These are phyloP conservation scores for Lathamus discolor DNA, from an alignment of 2,113 vertebrate genomes.

Conservation along the genomic window DNA sequence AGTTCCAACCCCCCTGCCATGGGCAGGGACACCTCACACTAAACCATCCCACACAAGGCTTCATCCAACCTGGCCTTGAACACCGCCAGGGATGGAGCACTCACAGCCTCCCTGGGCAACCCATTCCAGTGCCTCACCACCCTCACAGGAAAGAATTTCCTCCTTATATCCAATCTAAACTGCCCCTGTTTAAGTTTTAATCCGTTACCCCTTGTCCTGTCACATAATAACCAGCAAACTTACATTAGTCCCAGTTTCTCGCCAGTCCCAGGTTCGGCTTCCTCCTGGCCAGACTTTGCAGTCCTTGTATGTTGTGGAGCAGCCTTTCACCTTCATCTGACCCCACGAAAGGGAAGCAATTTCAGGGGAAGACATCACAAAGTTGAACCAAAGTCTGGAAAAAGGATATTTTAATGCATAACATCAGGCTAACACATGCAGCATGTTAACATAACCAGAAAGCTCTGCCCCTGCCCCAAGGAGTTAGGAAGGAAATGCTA, in stretches of 20 bases:
- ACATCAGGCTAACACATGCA: neutral
- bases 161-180: too few relatives aligned
- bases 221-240: conserved; percentile 40
- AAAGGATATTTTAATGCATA: conserved; percentile 21
- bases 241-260: conserved; percentile 93
- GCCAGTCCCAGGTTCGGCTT: conserved; percentile 94
- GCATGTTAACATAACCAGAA: neutral
- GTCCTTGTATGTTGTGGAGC: conserved; percentile 87
- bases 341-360: conserved; percentile 93
- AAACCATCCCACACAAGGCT: too few relatives aligned
- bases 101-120: too few relatives aligned
- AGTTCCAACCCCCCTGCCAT: too few relatives aligned
- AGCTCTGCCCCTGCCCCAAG: neutral
- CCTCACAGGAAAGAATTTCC: too few relatives aligned
- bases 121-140: too few relatives aligned
- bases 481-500: neutral
- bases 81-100: too few relatives aligned
- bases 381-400: conserved; percentile 56
- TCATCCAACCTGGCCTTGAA: too few relatives aligned
- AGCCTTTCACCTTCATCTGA: conserved; percentile 90
- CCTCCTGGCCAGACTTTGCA: conserved; percentile 98
- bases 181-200: too few relatives aligned
- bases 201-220: too few relatives aligned
- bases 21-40: too few relatives aligned
- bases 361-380: conserved; percentile 88